A percentile compares a stretch with the other conserved stretches of the same genome.
Conservation (phyloP, 2,888 invertebrate genomes). For the Lysandra bellargus region DNA sequence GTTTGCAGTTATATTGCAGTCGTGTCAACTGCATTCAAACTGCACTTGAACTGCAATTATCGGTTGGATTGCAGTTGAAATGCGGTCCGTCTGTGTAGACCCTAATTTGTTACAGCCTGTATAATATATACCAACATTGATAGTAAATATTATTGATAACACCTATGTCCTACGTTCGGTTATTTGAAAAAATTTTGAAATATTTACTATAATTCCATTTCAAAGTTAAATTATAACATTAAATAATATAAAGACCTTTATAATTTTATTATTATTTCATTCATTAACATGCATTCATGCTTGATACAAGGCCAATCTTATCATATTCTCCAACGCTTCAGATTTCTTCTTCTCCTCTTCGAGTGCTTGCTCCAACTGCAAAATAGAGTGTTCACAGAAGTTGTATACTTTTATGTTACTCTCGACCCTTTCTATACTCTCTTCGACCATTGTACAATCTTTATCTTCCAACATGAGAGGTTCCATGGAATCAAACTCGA, state of each 20-base stretch:
- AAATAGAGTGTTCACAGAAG: constrained; percentile 61
- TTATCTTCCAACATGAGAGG: constrained; percentile 69
- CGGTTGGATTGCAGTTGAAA: too few species aligned
- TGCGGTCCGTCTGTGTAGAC: too few species aligned
- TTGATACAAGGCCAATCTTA: constrained; percentile 43
- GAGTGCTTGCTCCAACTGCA: constrained; percentile 72
- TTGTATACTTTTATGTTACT: constrained; percentile 58
- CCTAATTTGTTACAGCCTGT: too few species aligned
- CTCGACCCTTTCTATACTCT: constrained; percentile 59
- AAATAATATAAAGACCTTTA: constrained; percentile 30
- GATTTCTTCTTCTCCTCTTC: constrained; percentile 70
- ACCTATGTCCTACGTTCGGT: background rate
- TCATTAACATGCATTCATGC: constrained; percentile 2
- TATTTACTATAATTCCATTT: too few species aligned
- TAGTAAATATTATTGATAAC: background rate
- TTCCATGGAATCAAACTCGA: constrained; percentile 61
- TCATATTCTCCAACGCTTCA: constrained; percentile 69
- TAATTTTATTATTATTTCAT: constrained; percentile 23
- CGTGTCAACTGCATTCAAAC: too few species aligned
- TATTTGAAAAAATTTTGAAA: too few species aligned
- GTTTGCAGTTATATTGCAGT: too few species aligned
- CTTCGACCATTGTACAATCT: constrained; percentile 62
- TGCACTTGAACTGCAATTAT: too few species aligned
- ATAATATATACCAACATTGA: too few species aligned
- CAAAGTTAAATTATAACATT: constrained; percentile 21